Evolutionary conservation across 2,113 vertebrate species (phyloP).

Genomic region (Labrus mixtus): DNA sequence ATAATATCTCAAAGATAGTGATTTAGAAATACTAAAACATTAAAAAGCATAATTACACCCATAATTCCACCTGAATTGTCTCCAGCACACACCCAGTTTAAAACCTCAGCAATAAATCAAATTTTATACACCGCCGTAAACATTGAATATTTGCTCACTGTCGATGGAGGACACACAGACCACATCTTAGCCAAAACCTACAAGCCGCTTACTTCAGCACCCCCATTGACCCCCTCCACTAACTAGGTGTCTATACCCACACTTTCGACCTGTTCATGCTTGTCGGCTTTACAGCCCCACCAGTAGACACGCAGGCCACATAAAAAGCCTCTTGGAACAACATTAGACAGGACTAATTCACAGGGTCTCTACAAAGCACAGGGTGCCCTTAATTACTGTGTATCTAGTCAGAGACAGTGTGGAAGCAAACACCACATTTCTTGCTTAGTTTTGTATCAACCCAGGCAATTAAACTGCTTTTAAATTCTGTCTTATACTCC

Average conservation of each 20-base stretch:
- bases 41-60: neutral
- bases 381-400: constrained; percentile 25
- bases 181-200: constrained; percentile 18
- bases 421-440: constrained; percentile 7
- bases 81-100: neutral
- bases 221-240: constrained; percentile 7
- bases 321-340: constrained; percentile 39
- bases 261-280: constrained; percentile 45
- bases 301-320: constrained; percentile 46
- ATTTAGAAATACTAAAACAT: neutral
- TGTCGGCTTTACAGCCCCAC: constrained; percentile 33
- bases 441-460: neutral
- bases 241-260: neutral
- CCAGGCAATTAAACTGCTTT: neutral
- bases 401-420: neutral
- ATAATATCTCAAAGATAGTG: neutral
- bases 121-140: constrained; percentile 12
- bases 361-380: constrained; percentile 51
- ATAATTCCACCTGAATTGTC: neutral
- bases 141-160: neutral
- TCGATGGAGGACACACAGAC: neutral
- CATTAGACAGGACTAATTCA: constrained; percentile 50
- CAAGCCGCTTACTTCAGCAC: constrained; percentile 22
- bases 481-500: neutral
- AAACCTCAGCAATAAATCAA: constrained; percentile 1